Evolutionary conservation across 2,888 invertebrate species (phyloP).

Genomic region (Hirtodrosophila histrioides): DNA sequence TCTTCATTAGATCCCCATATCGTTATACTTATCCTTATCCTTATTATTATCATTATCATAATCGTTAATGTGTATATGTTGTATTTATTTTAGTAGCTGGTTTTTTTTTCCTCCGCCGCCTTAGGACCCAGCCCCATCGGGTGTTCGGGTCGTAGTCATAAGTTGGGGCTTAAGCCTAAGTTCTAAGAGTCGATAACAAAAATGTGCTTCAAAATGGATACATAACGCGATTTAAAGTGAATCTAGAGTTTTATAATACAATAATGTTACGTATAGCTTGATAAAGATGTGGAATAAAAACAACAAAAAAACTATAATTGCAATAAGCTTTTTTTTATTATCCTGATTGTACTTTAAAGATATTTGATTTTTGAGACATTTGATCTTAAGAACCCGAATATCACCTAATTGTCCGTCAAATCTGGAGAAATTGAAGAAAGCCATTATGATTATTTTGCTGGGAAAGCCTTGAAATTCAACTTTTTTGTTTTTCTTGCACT

Average conservation of each 20-base stretch:
- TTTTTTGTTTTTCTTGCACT: too few species aligned
- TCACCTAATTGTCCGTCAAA: too few species aligned
- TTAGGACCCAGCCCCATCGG: conserved; percentile 14
- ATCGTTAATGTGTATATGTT: conserved; percentile 39
- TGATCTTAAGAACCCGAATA: too few species aligned
- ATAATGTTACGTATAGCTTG: conserved; percentile 22
- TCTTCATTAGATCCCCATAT: conserved; percentile 20
- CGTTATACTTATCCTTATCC: conserved; percentile 17
- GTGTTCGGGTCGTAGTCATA: conserved; percentile 58
- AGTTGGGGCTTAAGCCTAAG: conserved; percentile 66
- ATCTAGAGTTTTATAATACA: conserved; percentile 16
- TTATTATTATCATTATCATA: conserved; percentile 4
- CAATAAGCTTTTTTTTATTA: too few species aligned
- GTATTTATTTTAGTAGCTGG: conserved; percentile 68
- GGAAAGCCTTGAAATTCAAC: too few species aligned
- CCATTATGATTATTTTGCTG: too few species aligned
- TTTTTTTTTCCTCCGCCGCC: conserved; percentile 35
- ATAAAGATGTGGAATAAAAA: conserved; percentile 36
- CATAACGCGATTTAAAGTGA: conserved; percentile 16
- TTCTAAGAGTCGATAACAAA: conserved; percentile 63
- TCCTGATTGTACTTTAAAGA: too few species aligned
- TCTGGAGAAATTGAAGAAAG: too few species aligned
- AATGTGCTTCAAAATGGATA: conserved; percentile 10
- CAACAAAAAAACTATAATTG: background rate
- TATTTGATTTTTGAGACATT: too few species aligned